Base-by-base conservation (phyloP, 1,140 invertebrate species). In the Tigriopus japonicus region DNA sequence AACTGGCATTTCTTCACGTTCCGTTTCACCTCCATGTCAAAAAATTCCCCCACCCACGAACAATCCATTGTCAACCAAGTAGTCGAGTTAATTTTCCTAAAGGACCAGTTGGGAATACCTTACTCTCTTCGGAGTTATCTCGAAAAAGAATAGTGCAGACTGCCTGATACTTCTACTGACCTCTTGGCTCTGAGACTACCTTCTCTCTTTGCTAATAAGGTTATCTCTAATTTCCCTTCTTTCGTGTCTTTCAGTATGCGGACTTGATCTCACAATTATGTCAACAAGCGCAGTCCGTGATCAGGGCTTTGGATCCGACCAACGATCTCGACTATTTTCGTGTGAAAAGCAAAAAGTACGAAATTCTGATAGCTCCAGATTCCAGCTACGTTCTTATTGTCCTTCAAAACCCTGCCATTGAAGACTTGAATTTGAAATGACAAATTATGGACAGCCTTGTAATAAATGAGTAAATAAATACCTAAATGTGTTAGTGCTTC, bases 331-430 rank as follows among this genome's bases (percentile, higher is more conserved):
- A 19, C 15, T 54, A 54, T 24, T 21, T 54, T 6, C 17, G 52
- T 7, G 24, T 54, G 14, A 54, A 17, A n/a, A 19, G 15, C 24
- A 54, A 54, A 14, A 54, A 24, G 24, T 24, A 54, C 24, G 52
- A 54, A 28, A 54, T 54, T 54, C 52, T 54, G 15, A 24, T 54
- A 3, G 52, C 52, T 19, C 52, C 52, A 6, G 52, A 54, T 54
- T n/a, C 15, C 24, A 24, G 24, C 24, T 54, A 19, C 24, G 17
- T 54, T n/a, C 17, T 54, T 2, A 19, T 54, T 28, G 52, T 54
- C 52, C 15, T 54, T 6, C 52, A 54, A 24, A 54, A 54, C 15
- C 24, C 24, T 12, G 12, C 6, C 6, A 12, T 17, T 12, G 45
- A 49, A 10, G 28, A 35, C 3, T 35, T 35, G 28, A 35, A 35